Percentiles rank a stretch among this genome's conserved stretches.
phyloP scores from a whole-genome alignment of 2,113 vertebrate genomes.

The Paracyprichromis sp. region DNA sequence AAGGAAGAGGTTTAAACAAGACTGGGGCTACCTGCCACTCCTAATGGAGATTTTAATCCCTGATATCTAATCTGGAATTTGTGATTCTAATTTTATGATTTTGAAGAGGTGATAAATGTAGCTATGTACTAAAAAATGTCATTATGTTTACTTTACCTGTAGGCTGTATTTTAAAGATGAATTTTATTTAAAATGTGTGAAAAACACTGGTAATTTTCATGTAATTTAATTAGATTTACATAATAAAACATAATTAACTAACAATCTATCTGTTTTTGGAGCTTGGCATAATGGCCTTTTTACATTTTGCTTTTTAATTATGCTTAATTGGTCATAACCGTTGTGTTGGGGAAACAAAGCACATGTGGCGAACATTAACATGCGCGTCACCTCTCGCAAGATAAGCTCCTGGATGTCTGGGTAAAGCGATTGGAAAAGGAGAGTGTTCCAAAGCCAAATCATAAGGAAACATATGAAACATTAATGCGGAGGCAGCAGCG shows the following conservation, averaged over 20 bases:
- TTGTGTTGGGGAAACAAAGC: background rate
- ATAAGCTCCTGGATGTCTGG: background rate
- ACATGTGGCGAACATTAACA: background rate
- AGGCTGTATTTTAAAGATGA: background rate
- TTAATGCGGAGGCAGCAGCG: background rate
- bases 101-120: background rate
- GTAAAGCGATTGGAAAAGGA: background rate
- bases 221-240: background rate
- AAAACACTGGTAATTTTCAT: background rate
- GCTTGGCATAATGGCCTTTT: background rate
- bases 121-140: background rate
- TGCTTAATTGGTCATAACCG: background rate
- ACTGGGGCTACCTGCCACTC: background rate
- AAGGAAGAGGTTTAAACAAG: background rate
- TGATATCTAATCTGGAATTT: background rate
- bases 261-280: background rate
- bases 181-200: background rate
- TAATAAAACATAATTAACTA: background rate
- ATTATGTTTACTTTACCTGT: background rate
- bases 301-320: background rate
- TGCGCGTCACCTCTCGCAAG: background rate
- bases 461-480: conserved; percentile 2
- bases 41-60: background rate
- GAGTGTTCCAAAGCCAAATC: conserved; percentile 1
- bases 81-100: background rate